Evolutionary conservation across 2,797 vertebrate genomes (phyloP).

Genomic region (Pseudopleuronectes americanus): DNA sequence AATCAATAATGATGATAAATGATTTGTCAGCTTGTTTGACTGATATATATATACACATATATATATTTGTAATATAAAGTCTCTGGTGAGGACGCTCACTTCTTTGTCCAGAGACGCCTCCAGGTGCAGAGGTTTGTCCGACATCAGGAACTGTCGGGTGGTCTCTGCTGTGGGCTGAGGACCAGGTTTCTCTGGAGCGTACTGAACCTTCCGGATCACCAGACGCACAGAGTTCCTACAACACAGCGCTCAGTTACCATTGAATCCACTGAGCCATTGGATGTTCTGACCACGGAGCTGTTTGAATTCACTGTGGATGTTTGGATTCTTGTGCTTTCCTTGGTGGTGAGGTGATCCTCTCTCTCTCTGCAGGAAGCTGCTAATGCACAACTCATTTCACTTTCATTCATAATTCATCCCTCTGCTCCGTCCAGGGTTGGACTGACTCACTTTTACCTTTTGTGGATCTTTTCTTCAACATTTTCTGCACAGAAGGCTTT

Average conservation of each 20-base stretch:
- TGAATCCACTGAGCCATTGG: not conserved
- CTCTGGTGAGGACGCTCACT: constrained; percentile 74
- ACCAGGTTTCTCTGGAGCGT: constrained; percentile 92
- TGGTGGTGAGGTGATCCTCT: not conserved
- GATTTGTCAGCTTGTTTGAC: no score
- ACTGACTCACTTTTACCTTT: constrained; percentile 84
- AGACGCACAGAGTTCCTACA: constrained; percentile 94
- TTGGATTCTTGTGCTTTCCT: not conserved
- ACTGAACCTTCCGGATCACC: constrained; percentile 96
- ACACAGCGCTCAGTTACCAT: not conserved
- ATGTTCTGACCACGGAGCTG: not conserved
- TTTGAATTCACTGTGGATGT: not conserved
- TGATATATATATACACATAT: no score
- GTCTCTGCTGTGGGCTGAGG: constrained; percentile 96
- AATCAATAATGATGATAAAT: no score
- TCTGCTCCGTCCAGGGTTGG: not conserved
- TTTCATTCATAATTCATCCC: constrained; percentile 44
- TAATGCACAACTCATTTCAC: constrained; percentile 11
- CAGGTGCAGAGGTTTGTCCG: constrained; percentile 94
- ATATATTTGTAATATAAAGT: no score
- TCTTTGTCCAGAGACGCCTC: constrained; percentile 97
- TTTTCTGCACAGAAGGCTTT: constrained; percentile 96
- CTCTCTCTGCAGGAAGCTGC: constrained; percentile 22
- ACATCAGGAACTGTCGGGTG: constrained; percentile 96
- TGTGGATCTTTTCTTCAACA: constrained; percentile 94